Conservation (phyloP, 2,797 vertebrate genomes). For the Lophotriccus pileatus region DNA sequence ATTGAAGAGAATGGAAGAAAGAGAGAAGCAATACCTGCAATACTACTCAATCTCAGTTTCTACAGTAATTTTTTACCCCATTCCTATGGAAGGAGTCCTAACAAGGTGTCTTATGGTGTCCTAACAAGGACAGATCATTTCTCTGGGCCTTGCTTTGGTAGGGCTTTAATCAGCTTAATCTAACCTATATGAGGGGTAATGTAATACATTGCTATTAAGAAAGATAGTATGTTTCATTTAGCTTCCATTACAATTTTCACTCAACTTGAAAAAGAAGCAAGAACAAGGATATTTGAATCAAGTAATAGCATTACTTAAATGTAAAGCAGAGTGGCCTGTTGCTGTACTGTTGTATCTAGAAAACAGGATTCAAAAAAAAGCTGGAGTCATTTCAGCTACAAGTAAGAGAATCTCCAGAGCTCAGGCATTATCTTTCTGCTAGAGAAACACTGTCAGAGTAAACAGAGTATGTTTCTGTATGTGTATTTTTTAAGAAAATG, state of each 20-base stretch:
- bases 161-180: neutral
- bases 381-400: neutral
- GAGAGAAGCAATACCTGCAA: neutral
- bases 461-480: neutral
- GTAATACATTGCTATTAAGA: neutral
- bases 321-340: neutral
- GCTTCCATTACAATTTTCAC: neutral
- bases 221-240: neutral
- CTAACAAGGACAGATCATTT: neutral
- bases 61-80: neutral
- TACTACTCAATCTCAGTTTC: neutral
- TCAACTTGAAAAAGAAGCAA: neutral
- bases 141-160: neutral
- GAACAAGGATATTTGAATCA: neutral
- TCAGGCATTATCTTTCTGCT: neutral
- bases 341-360: neutral
- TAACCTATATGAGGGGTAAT: neutral
- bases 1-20: neutral
- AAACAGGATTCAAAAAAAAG: neutral
- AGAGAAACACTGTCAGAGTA: neutral
- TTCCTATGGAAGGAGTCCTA: neutral
- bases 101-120: neutral
- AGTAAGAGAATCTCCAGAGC: neutral
- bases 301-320: neutral
- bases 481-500: neutral